These are phyloP conservation scores for Vicugna pacos DNA, from an alignment of 2,113 vertebrate species.

Conservation along the genomic window DNA sequence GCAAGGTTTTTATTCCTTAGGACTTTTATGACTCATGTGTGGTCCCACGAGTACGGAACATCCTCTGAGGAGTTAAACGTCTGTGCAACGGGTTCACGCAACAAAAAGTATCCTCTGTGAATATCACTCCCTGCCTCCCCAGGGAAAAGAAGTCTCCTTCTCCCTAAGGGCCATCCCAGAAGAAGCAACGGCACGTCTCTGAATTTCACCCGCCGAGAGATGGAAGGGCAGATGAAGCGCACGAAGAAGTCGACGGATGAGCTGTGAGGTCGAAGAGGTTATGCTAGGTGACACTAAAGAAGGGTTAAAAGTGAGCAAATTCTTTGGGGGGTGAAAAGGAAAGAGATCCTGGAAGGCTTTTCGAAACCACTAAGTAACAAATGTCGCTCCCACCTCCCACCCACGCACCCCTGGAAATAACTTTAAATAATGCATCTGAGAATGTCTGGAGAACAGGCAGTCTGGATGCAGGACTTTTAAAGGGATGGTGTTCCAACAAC, in stretches of 20 bases:
- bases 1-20: neutral
- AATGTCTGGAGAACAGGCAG: constrained; percentile 72
- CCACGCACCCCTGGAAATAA: constrained; percentile 86
- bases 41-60: neutral
- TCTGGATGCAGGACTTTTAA: constrained; percentile 72
- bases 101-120: neutral
- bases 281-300: constrained; percentile 39
- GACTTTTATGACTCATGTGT: neutral
- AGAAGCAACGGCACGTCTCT: neutral
- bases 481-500: constrained; percentile 38
- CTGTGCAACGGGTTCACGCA: neutral
- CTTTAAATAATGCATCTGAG: constrained; percentile 83
- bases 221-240: neutral
- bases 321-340: constrained; percentile 27
- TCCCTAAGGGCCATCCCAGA: neutral
- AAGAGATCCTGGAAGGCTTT: constrained; percentile 75
- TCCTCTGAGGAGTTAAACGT: neutral
- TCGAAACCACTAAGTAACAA: constrained; percentile 79
- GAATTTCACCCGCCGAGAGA: neutral
- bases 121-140: neutral
- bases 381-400: constrained; percentile 81
- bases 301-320: constrained; percentile 67
- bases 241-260: fast-evolving
- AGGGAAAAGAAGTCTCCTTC: neutral
- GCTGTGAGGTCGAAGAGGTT: neutral